phyloP scores from a whole-genome alignment of 2,797 vertebrate species.

The Chaunax sp. region DNA sequence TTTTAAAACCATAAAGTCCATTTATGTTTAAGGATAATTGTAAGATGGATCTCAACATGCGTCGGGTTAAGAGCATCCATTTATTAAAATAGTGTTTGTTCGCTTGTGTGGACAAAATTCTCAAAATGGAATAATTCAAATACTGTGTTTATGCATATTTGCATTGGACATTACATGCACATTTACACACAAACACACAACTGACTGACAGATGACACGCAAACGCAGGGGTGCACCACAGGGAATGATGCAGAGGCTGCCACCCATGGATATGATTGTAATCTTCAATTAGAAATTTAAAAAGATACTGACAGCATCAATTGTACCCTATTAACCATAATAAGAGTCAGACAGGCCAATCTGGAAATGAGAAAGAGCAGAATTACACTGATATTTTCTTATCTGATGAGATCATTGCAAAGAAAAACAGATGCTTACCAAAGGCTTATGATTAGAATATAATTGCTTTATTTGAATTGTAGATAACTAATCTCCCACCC shows the following conservation, averaged over 20 bases:
- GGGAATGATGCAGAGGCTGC: neutral
- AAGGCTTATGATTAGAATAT: constrained; percentile 13
- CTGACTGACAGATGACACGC: neutral
- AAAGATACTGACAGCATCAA: constrained; percentile 28
- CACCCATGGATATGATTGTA: constrained; percentile 12
- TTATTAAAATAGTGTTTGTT: constrained; percentile 55
- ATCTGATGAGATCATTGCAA: constrained; percentile 10
- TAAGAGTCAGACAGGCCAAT: constrained; percentile 10
- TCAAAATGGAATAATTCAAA: constrained; percentile 16
- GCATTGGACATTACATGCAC: neutral
- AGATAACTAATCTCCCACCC: neutral
- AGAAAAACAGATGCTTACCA: constrained; percentile 3
- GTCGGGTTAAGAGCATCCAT: constrained; percentile 58
- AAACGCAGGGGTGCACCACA: neutral
- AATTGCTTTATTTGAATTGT: constrained; percentile 11
- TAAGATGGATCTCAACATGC: constrained; percentile 63
- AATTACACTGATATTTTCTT: constrained; percentile 23
- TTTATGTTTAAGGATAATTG: constrained; percentile 57
- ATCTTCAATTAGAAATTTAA: constrained; percentile 17
- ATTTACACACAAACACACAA: neutral
- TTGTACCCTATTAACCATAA: constrained; percentile 8
- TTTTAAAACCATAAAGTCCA: constrained; percentile 42
- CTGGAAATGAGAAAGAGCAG: constrained; percentile 24
- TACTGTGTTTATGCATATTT: neutral
- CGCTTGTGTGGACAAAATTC: neutral